Base-by-base conservation (phyloP, 2,888 invertebrate genomes). In the Cactoblastis cactorum region DNA sequence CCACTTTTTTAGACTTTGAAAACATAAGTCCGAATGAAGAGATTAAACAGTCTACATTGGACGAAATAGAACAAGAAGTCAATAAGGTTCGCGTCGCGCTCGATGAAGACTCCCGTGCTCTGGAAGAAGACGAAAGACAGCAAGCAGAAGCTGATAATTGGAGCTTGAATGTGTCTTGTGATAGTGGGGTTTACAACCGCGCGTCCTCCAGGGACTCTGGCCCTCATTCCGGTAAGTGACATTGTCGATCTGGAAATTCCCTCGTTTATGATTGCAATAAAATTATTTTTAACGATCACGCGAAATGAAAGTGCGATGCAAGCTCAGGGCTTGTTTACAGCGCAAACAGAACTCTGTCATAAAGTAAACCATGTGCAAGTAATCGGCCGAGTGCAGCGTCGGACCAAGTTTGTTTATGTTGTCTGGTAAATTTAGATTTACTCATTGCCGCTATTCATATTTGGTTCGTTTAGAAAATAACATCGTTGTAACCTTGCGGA, bases 141-240 rank as follows among this genome's bases (percentile, higher is more conserved):
- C 87, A 85, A 57, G 87, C 78, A 2, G 88, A 90, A 57, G 83
- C 80, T 0, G 90, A 90, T 59, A 87, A 83, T 65, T 90, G 90
- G 90, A 88, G 90, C 55, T 70, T 90, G 58, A 91, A 90, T 71
- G 88, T 90, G 57, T 91, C 91, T 53, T 90, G 90, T 56, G 92
- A 92, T 66, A 91, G 91, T 68, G 91, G 91, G 53, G 91, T 91
- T 57, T 92, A 92, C 71, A 92, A 92, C 66, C 91, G 92, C 18
- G 92, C 90, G 19, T 90, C 90, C 17, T 90, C 90, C 49, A 80
- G 90, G 55, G 90, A 90, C 62, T 90, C 90, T 49, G 90, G 90
- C 53, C 90, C 90, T 18, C 89, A 90, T 68, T 90, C 90, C 57
- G 89, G 90, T 90, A 55, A 82, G 83, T 77, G 17, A 5, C 34